Evolutionary conservation across 2,888 invertebrate genomes (phyloP), one percentile per base, ranked within the genome.

Genomic region (Rhagonycha fulva): DNA sequence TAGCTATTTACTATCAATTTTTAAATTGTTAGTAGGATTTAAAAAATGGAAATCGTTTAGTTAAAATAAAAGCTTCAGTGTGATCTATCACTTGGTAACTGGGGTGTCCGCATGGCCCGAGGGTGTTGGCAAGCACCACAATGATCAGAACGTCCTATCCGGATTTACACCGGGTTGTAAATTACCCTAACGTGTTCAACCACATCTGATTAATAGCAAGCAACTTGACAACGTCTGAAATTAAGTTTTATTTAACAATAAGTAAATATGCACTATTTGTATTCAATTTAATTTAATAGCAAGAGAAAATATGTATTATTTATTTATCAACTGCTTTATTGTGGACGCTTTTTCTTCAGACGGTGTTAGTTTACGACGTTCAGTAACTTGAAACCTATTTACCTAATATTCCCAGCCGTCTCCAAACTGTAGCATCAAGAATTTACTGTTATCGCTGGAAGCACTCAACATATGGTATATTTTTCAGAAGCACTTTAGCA

Each of bases 391-490:
- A 76, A 73, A 73, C 69, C 69, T 70, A 71, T 72, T 77, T 68
- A 28, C 71, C 61, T 62, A 74, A 77, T 70, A 77, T 77, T 77
- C 74, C 77, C 74, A 69, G 70, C 68, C 76, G 79, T 76, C 73
- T 62, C 75, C 66, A 66, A 75, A 75, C 76, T 76, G 80, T 77
- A 80, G 74, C 76, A 75, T 72, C 75, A 79, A 80, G 80, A 82
- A 83, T 83, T 82, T 83, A 83, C 77, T 83, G 81, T 82, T 82
- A 82, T 83, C 81, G 82, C 82, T 68, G 74, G 81, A 82, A 82
- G 83, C 83, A 82, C 82, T 83, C 82, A 83, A 82, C 83, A 82
- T 83, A 82, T 81, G 82, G 81, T 81, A 80, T 82, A 80, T 81
- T 82, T 83, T 82, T 83, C 81, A 81, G 76, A 74, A 81, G 80